Evolutionary conservation across 2,113 vertebrate genomes (phyloP).

Genomic region (Otis tarda): DNA sequence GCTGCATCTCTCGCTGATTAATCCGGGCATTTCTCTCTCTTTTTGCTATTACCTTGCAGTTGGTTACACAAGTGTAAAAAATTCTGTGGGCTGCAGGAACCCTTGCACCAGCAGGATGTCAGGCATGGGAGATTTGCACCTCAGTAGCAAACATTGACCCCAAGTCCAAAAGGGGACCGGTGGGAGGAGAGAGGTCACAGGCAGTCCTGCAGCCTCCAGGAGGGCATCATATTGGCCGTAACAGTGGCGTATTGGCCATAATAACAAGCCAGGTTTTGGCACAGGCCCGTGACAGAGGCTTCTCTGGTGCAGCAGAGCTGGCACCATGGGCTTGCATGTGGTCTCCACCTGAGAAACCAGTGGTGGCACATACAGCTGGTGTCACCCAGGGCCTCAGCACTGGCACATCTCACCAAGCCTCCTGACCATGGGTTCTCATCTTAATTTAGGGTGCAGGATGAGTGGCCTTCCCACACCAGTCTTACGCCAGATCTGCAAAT

Average conservation of each 20-base stretch:
- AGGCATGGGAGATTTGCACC: too few species aligned
- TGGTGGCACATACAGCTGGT: fast-evolving
- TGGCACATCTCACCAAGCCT: fast-evolving
- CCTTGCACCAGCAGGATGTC: too few species aligned
- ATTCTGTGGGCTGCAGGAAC: too few species aligned
- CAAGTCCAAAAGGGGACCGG: too few species aligned
- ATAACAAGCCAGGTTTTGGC: not conserved
- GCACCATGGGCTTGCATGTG: not conserved
- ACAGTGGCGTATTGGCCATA: not conserved
- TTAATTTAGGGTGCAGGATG: not conserved
- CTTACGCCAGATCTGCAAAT: not conserved
- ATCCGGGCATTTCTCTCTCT: too few species aligned
- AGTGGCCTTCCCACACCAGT: not conserved
- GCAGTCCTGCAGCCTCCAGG: too few species aligned
- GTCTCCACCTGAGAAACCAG: not conserved
- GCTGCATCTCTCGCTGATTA: not conserved
- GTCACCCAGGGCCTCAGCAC: not conserved
- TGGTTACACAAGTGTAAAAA: too few species aligned
- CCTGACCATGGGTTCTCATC: not conserved
- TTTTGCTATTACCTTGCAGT: too few species aligned
- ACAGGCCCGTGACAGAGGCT: not conserved
- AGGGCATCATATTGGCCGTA: too few species aligned
- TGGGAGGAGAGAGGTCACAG: too few species aligned
- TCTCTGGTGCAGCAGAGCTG: not conserved
- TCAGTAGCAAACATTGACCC: too few species aligned